Conservation (phyloP, 2,113 vertebrate species). For the Panthera tigris region DNA sequence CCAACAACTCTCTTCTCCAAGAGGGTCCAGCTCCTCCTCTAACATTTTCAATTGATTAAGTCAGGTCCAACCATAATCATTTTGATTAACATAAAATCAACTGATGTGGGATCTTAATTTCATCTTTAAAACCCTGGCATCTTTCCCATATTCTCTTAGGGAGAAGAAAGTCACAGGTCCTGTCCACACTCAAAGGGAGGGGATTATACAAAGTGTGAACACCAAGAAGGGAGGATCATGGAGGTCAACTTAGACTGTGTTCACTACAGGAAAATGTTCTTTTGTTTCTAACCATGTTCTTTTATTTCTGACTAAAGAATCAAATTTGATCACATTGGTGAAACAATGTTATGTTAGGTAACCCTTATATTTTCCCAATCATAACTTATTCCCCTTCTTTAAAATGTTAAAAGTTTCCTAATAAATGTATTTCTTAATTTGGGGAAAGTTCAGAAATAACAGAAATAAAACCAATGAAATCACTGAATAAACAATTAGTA, state of each 20-base stretch:
- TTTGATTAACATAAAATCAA: conserved; percentile 1
- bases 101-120: no score
- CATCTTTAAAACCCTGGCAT: no score
- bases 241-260: not conserved
- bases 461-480: no score
- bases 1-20: not conserved
- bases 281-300: no score
- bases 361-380: not conserved
- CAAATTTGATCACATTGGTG: not conserved
- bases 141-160: no score
- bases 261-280: not conserved
- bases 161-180: no score
- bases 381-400: not conserved
- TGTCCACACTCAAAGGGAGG: no score
- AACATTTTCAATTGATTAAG: not conserved
- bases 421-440: not conserved
- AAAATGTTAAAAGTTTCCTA: not conserved
- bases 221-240: no score
- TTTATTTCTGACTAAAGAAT: not conserved
- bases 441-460: no score
- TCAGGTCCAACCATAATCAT: not conserved
- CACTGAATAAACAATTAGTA: no score
- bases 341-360: not conserved
- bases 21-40: not conserved
- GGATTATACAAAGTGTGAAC: not conserved